A percentile compares a stretch with the other conserved stretches of the same genome.
Evolutionary conservation across 2,888 invertebrate species (phyloP).

Genomic region (Sarcophaga caerulescens): DNA sequence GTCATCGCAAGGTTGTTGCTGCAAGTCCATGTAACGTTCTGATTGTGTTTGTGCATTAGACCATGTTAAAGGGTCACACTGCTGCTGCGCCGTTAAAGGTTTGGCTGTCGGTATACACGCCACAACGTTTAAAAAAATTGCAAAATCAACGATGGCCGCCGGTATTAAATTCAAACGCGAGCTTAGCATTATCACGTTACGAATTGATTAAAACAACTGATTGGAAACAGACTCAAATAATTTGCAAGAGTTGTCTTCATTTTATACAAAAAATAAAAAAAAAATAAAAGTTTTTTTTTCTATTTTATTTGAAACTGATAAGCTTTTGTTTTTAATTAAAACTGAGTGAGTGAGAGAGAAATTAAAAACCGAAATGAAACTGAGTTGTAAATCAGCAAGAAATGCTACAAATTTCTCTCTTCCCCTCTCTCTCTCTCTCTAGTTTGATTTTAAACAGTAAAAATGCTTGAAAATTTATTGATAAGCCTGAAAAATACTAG

Average conservation of each 20-base stretch:
- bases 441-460: neutral
- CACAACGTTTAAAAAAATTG: conserved; percentile 4
- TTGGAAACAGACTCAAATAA: neutral
- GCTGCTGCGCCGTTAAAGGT: neutral
- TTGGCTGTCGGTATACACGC: neutral
- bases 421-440: neutral
- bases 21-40: conserved; percentile 70
- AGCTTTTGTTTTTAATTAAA: conserved; percentile 11
- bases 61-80: conserved; percentile 59
- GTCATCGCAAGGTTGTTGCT: conserved; percentile 88
- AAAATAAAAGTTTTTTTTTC: too few species aligned
- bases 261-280: neutral
- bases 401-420: neutral
- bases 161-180: neutral
- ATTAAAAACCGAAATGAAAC: neutral
- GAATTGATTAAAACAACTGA: conserved; percentile 22
- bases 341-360: neutral
- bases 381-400: neutral
- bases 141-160: neutral
- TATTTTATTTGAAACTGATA: conserved; percentile 29
- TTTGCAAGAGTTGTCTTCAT: neutral
- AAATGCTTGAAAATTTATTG: conserved; percentile 6
- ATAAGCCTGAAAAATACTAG: conserved; percentile 15
- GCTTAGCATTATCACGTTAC: conserved; percentile 21
- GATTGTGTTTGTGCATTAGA: conserved; percentile 51